Evolutionary conservation across 2,113 vertebrate species (phyloP), one percentile per base, ranked within the genome.

Genomic region (Pongo pygmaeus): DNA sequence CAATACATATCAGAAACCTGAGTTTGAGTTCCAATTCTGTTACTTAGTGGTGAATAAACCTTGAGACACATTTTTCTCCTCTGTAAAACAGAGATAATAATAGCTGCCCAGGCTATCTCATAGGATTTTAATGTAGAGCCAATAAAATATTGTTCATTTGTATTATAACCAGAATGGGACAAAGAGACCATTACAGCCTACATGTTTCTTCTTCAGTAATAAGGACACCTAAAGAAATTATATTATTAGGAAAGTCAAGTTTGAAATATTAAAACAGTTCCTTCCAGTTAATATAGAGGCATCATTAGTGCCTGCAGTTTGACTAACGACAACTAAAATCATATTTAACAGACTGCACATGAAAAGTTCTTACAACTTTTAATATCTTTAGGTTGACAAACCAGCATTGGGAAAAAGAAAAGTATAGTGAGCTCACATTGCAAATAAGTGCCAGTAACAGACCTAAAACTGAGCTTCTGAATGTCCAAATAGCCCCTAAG

Each of bases 171-270:
- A 89, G 30, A 90, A 86, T 50, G 64, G 32, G 57, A 86, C 75
- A 93, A 87, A 84, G 50, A 46, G 9, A 86, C 59, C 25, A 67
- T 77, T 94, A 84, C 40, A 84, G 35, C 1, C 5, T 64, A 84
- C 92, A 18, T 74, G 38, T 85, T 91, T 96, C 55, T 79, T 89
- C 35, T 81, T 77, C 22, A 59, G 46, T 67, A 83, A 93, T 7
- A 70, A 83, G 30, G 46, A 64, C 35, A 93, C 22, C 32, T 72
- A 87, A 92, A 84, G 12, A 85, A 89, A 89, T 43, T 32, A 69
- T n/a, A 87, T 32, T 90, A 48, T 61, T 79, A 27, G 27, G 69
- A 93, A 91, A 89, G 52, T 78, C 83, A 96, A 89, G 30, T 70
- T 70, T 23, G 67, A 91, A 78, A 75, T 75, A 40, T 75, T 61